A percentile compares a stretch with the other conserved stretches of the same genome.
Conservation (phyloP, 1,140 invertebrate genomes). For the Panagrolaimus sp. region DNA sequence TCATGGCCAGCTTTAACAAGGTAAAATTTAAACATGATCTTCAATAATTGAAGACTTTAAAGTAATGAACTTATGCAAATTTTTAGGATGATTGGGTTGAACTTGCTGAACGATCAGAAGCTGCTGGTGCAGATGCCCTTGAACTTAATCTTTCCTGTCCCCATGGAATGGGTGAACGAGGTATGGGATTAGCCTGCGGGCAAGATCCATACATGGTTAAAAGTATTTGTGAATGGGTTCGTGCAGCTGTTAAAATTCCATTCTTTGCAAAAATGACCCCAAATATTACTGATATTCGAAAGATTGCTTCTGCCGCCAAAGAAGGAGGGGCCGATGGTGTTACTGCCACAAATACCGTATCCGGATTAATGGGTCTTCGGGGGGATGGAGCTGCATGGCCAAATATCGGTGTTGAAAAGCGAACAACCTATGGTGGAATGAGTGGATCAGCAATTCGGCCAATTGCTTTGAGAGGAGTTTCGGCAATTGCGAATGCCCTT, state of each 20-base stretch:
- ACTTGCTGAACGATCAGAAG: slow-evolving; percentile 71
- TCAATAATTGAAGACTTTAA: too few species aligned
- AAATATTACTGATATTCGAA: slow-evolving; percentile 86
- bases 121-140: slow-evolving; percentile 81
- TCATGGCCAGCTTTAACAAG: slow-evolving; percentile 83
- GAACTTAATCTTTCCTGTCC: slow-evolving; percentile 95
- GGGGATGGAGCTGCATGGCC: slow-evolving; percentile 81
- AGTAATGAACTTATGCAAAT: too few species aligned
- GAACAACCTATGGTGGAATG: slow-evolving; percentile 90
- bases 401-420: slow-evolving; percentile 71
- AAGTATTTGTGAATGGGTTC: slow-evolving; percentile 83
- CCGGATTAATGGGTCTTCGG: slow-evolving; percentile 79
- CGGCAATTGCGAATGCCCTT: slow-evolving; percentile 63
- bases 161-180: slow-evolving; percentile 91
- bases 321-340: slow-evolving; percentile 87
- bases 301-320: slow-evolving; percentile 80
- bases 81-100: slow-evolving; percentile 74
- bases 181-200: slow-evolving; percentile 92
- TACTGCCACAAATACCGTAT: slow-evolving; percentile 93
- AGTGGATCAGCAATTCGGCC: slow-evolving; percentile 91
- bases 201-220: slow-evolving; percentile 81
- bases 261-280: slow-evolving; percentile 96
- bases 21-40: slow-evolving; percentile 1
- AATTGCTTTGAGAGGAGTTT: slow-evolving; percentile 70
- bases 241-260: slow-evolving; percentile 69